These are phyloP conservation scores for Phalacrocorax carbo DNA, from an alignment of 2,113 vertebrate genomes.

Conservation along the genomic window DNA sequence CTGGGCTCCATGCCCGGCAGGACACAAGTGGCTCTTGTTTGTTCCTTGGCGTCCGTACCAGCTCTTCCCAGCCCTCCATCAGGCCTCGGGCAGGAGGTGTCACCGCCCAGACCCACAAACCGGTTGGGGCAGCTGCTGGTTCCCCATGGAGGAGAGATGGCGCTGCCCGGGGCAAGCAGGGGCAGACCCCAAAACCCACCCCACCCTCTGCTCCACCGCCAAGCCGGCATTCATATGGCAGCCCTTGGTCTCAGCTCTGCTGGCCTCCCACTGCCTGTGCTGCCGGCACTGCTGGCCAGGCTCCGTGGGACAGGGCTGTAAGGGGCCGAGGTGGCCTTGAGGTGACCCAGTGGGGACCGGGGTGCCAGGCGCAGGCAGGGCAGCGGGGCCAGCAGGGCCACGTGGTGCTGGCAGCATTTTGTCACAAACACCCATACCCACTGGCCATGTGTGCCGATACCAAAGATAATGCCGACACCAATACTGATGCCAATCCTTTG, in stretches of 20 bases:
- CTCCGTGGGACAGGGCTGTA: accelerated
- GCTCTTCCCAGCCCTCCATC: neutral
- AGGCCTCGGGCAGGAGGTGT: neutral
- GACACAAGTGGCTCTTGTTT: constrained; percentile 18
- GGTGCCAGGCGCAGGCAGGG: neutral
- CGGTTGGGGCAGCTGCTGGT: neutral
- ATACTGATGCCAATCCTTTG: neutral
- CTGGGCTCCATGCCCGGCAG: neutral
- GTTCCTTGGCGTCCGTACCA: neutral
- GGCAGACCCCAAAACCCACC: neutral
- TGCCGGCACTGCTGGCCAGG: accelerated
- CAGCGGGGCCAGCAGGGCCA: neutral
- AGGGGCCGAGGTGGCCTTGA: neutral
- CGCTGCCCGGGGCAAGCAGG: neutral
- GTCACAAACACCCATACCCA: accelerated
- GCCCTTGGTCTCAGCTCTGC: neutral
- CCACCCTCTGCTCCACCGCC: neutral
- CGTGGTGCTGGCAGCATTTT: neutral
- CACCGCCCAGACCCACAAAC: constrained; percentile 27
- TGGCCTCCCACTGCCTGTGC: accelerated
- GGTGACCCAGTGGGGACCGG: neutral
- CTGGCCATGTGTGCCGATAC: neutral
- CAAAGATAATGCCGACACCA: neutral
- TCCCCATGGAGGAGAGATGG: neutral
- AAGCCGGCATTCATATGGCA: neutral